Evolutionary conservation across 2,797 vertebrate species (phyloP), one percentile per base, ranked within the genome.

Genomic region (Hydrophis major): DNA sequence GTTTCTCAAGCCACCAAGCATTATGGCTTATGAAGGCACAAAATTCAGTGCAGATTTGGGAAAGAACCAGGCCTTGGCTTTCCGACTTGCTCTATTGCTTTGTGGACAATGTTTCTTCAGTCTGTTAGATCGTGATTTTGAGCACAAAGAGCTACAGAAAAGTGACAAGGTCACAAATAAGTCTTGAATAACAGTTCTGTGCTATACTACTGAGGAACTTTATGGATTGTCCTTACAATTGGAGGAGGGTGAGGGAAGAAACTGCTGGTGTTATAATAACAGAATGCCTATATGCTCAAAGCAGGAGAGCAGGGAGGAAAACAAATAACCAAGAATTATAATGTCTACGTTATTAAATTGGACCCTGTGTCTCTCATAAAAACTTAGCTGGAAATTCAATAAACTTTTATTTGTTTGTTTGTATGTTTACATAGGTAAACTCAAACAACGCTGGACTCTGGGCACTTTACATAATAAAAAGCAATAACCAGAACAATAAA

Each of bases 101-200:
- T 5, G 37, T 78, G 59, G 60, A 86, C 59, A 57, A 90, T 93
- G 87, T 60, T 11, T 47, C 89, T 90, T 91, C 92, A 63, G 91
- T 86, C 5, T 66, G 74, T 87, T 87, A 89, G 6, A 93, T 94
- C 91, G 86, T 96, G 95, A 94, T 96, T 95, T 95, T 94, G 91
- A 95, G 94, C 93, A 4, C 93, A 89, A 66, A 94, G 74, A 92
- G 60, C 83, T 69, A 57, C 86, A 59, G 18, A 47, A 93, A 94
- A 94, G 55, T 25, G 86, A 18, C 28, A 56, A 53, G 92, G 89
- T 89, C 66, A 92, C 63, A 50, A 47, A 92, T 96, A 92, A 94
- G 83, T 86, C 89, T 83, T 20, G 89, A 25, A 87, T 47, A 83
- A 47, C 8, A 47, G 74, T 83, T 42, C 37, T 88, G 53, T 6